Base-by-base conservation (phyloP, 2,888 invertebrate genomes). In the Lycophotia porphyrea region DNA sequence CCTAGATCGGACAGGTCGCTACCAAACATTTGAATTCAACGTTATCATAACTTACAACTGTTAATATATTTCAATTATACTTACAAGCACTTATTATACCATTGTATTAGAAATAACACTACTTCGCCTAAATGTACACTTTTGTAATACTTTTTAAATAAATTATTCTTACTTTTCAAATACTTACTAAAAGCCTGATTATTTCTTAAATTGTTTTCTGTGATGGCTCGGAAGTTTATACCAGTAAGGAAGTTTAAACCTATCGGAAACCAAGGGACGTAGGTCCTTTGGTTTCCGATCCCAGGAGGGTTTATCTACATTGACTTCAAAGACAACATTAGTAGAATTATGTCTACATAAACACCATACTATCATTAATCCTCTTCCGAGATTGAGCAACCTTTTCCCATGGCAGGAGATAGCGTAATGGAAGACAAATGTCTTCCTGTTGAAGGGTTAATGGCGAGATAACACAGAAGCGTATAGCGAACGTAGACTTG, bases 361-460 rank as follows among this genome's bases (percentile, higher is more conserved):
- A 82, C 58, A 79, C 31, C n/a, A 69, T 68, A 72, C 60, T 15
- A n/a, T 34, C 71, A 60, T 70, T 39, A 65, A 66, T 65, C 71
- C 64, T 34, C 47, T 44, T 78, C 52, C 64, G 31, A 49, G 52
- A 52, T 39, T 78, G 44, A 78, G 39, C n/a, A 60, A 65, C 52
- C 64, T 58, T 61, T 78, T 39, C 80, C 68, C 39, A 69, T 60
- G 65, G 42, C 39, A 67, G 78, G 74, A 84, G 81, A 81, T 74
- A 80, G 67, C 61, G 39, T 67, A 52, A 75, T 49, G 70, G 70
- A 61, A 69, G 81, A 81, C 60, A 75, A 67, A 84, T 80, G 81
- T 8, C 76, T 84, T 80, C 73, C 84, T 67, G 63, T 52, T 60
- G 11, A 63, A 68, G 80, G 83, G 83, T 70, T 65, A 80, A 39